These are phyloP conservation scores for Apoda limacodes DNA, from an alignment of 2,888 invertebrate genomes.

Conservation along the genomic window DNA sequence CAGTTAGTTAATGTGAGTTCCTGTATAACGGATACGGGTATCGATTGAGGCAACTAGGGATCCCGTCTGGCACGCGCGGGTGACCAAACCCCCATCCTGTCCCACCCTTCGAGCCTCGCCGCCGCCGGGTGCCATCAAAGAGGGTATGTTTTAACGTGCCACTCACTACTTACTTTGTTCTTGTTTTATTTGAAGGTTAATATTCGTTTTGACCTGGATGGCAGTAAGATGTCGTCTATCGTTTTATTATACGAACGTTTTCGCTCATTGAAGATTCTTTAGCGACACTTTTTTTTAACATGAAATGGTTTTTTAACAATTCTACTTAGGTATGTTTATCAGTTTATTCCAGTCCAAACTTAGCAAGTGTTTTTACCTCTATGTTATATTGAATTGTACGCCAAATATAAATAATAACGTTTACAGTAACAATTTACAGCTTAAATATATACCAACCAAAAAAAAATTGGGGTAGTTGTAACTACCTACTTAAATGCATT, in stretches of 20 bases:
- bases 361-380: too few relatives aligned
- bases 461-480: too few relatives aligned
- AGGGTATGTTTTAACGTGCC: constrained; percentile 50
- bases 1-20: constrained; percentile 61
- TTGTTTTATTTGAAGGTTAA: constrained; percentile 69
- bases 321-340: too few relatives aligned
- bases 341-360: too few relatives aligned
- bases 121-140: constrained; percentile 30
- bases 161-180: constrained; percentile 55
- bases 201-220: constrained; percentile 49
- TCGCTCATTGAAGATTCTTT: too few relatives aligned
- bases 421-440: too few relatives aligned
- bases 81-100: constrained; percentile 32
- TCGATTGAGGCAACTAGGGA: constrained; percentile 61
- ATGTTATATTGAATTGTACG: too few relatives aligned
- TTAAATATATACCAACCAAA: too few relatives aligned
- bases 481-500: too few relatives aligned
- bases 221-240: constrained; percentile 25
- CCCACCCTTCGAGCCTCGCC: constrained; percentile 23
- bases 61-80: constrained; percentile 58
- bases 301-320: too few relatives aligned
- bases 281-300: too few relatives aligned
- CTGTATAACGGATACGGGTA: constrained; percentile 55
- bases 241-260: constrained; percentile 16
- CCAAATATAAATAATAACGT: too few relatives aligned